These are phyloP conservation scores for Xanthia icteritia DNA, from an alignment of 2,888 invertebrate species.

Conservation along the genomic window DNA sequence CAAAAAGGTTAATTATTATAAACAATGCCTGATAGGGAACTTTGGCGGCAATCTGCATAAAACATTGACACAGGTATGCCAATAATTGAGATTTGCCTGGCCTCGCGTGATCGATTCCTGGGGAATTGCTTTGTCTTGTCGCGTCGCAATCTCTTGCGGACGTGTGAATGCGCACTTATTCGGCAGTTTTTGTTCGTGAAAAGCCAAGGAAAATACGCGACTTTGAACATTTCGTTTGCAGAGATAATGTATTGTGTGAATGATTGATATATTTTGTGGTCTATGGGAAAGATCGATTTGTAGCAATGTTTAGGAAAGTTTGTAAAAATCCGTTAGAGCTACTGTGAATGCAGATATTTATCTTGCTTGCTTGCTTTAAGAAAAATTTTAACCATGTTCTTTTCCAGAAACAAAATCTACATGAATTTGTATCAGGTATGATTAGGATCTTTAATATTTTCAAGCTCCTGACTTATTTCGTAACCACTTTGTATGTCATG, in stretches of 20 bases:
- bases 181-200: conserved; percentile 71
- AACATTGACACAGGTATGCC: conserved; percentile 71
- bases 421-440: background rate
- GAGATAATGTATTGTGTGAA: conserved; percentile 57
- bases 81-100: conserved; percentile 78
- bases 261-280: conserved; percentile 21
- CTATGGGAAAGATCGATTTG: conserved; percentile 45
- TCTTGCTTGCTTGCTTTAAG: background rate
- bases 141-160: conserved; percentile 67
- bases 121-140: conserved; percentile 79
- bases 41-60: conserved; percentile 77
- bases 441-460: background rate
- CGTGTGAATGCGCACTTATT: conserved; percentile 74
- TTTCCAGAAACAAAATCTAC: background rate
- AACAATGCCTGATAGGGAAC: conserved; percentile 65
- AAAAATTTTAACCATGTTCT: background rate
- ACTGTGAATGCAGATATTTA: too few species aligned
- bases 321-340: background rate
- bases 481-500: background rate
- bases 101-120: conserved; percentile 85
- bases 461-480: background rate
- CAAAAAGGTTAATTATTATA: conserved; percentile 62
- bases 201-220: conserved; percentile 62
- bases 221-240: conserved; percentile 63
- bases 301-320: background rate